Evolutionary conservation across 2,113 vertebrate genomes (phyloP), one percentile per base, ranked within the genome.

Genomic region (Channa maculata): DNA sequence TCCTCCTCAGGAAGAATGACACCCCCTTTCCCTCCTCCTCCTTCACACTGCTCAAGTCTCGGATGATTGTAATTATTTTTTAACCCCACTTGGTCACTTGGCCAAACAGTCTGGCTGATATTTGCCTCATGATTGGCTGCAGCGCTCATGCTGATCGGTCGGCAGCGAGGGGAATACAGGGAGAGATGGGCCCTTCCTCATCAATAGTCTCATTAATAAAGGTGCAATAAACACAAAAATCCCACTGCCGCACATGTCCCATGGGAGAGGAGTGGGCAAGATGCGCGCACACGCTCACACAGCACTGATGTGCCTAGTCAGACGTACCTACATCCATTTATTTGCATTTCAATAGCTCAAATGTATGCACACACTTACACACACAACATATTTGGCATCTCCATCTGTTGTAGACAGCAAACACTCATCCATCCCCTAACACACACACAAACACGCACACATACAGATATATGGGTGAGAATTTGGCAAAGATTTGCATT

Each of bases 131-230:
- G 71, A 87, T 81, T 77, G 70, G 60, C 75, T 57, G 62, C 51
- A 38, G 75, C 59, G 66, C 59, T 84, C 44, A 3, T 37, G 45
- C 15, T 55, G 79, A 86, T 82, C 79, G 45, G 78, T 53, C 48
- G 9, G 65, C 79, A 53, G 67, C 52, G 66, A 12, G 68, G 49
- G 51, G 44, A 41, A 57, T 14, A 12, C 9, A 14, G 69, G 75
- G 75, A 79, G 73, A 87, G 54, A 75, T 5, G 60, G 58, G 82
- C 74, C 24, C 58, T 65, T 68, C 50, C 60, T 86, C 66, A 61
- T 79, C 82, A 71, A 79, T 77, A 41, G 62, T 86, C 75, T 71
- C 65, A 77, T 75, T 85, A 86, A 68, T 75, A 84, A 86, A 92
- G 84, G 88, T 89, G 85, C 79, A 75, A 65, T 75, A 80, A 71